Evolutionary conservation across 2,888 invertebrate genomes (phyloP), one percentile per base, ranked within the genome.

Genomic region (Desoria tigrina): DNA sequence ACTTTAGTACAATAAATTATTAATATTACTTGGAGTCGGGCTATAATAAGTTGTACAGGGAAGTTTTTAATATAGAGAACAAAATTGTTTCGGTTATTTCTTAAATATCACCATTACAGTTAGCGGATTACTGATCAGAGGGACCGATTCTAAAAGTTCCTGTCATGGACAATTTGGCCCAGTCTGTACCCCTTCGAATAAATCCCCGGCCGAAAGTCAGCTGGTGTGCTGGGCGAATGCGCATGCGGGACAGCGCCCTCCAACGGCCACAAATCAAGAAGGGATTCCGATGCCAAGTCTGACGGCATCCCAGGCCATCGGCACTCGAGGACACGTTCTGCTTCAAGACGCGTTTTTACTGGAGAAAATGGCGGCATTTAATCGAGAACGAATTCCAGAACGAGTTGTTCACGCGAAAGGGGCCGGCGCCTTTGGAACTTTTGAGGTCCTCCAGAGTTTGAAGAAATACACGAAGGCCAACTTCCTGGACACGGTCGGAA

Each of bases 401-500:
- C 86, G 96, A 76, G 95, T 95, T 1, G 95, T 94, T 1, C 95
- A 95, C 80, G 96, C 97, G 1, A 97, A 97, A 81, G 97, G 96
- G 69, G 92, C 90, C 42, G 94, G 86, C 62, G 61, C 57, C 1
- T 51, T 49, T 53, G 70, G 70, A 16, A 18, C 9, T 14, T 69
- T 69, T n/a, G 45, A 32, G 11, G 45, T 45, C 45, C 16, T 21
- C 16, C 11, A 16, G 4, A 49, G 55, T 32, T 90, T 94, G 69
- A 84, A 85, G 24, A 86, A 88, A 78, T 92, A 90, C 79, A 83
- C 84, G 71, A 90, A 89, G 45, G 92, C 92, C 0, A 88, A 87
- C 77, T 82, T 93, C 0, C 93, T 94, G 80, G 86, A 88, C 53
- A 80, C 81, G 23, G 82, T 92, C 64, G 92, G 92, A 42, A 92